Conservation (phyloP, 2,888 invertebrate genomes). For the Sphaerophoria rueppellii region DNA sequence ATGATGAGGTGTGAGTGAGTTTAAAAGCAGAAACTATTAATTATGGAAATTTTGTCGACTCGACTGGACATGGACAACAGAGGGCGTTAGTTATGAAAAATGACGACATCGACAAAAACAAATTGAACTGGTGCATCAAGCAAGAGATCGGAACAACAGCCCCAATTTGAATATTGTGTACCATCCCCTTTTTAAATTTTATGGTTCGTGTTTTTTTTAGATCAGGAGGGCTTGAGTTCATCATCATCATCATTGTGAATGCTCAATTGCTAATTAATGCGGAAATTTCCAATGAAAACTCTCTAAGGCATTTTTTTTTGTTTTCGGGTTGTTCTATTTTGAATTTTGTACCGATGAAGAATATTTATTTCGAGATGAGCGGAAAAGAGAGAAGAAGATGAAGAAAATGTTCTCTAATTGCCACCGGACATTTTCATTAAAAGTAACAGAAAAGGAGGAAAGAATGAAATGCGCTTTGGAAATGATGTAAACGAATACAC, state of each 20-base stretch:
- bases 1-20: conserved; percentile 14
- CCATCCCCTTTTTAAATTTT: not conserved
- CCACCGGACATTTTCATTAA: conserved; percentile 72
- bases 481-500: not conserved
- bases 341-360: not conserved
- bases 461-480: conserved; percentile 30
- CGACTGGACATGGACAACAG: not conserved
- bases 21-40: conserved; percentile 45
- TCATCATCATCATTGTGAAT: conserved; percentile 43
- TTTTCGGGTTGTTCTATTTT: conserved; percentile 1
- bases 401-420: conserved; percentile 41
- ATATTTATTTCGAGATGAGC: not conserved
- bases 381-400: not conserved
- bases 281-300: conserved; percentile 73
- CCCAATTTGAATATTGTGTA: conserved; percentile 19
- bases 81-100: conserved; percentile 13
- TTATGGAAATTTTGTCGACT: conserved; percentile 51
- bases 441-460: conserved; percentile 25
- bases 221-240: conserved; percentile 40
- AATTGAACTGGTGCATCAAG: conserved; percentile 9
- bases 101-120: conserved; percentile 18
- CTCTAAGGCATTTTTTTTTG: conserved; percentile 22
- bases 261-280: conserved; percentile 72
- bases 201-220: not conserved
- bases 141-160: not conserved